Conservation (phyloP, 2,888 invertebrate species). For the Sceliomorpha sp. region DNA sequence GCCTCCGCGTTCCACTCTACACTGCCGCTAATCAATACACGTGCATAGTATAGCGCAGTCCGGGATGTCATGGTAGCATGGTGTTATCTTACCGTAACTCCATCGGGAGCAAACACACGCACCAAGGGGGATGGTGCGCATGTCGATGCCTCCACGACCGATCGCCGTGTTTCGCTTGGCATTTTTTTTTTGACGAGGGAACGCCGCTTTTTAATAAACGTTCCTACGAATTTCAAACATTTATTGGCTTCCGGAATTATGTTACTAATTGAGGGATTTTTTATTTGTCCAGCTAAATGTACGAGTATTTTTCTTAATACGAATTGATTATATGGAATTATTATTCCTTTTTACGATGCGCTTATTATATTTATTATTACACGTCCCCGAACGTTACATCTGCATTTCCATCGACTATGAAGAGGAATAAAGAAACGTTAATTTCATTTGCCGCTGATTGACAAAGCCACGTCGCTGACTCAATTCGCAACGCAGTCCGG, state of each 20-base stretch:
- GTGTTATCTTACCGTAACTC: constrained; percentile 67
- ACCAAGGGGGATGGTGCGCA: constrained; percentile 52
- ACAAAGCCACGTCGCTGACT: constrained; percentile 60
- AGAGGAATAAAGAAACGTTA: constrained; percentile 60
- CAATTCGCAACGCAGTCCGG: constrained; percentile 56
- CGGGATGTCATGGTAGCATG: constrained; percentile 43
- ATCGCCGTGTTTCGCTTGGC: constrained; percentile 35
- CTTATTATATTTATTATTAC: no score
- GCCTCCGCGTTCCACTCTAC: constrained; percentile 55
- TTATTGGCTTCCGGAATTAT: constrained; percentile 4
- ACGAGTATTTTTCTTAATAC: no score
- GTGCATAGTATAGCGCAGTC: constrained; percentile 55
- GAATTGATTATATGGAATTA: no score
- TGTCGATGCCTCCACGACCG: constrained; percentile 36
- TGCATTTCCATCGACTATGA: constrained; percentile 22
- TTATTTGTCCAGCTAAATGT: no score
- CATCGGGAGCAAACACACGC: constrained; percentile 44
- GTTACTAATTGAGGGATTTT: no score
- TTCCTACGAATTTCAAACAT: constrained; percentile 11
- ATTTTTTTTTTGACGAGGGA: constrained; percentile 16
- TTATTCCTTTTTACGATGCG: no score
- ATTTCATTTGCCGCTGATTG: constrained; percentile 61
- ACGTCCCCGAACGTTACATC: no score
- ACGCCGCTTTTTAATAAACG: constrained; percentile 32
- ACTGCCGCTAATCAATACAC: constrained; percentile 70